phyloP scores from a whole-genome alignment of 1,140 invertebrate species.

The Agrypnia vestita region DNA sequence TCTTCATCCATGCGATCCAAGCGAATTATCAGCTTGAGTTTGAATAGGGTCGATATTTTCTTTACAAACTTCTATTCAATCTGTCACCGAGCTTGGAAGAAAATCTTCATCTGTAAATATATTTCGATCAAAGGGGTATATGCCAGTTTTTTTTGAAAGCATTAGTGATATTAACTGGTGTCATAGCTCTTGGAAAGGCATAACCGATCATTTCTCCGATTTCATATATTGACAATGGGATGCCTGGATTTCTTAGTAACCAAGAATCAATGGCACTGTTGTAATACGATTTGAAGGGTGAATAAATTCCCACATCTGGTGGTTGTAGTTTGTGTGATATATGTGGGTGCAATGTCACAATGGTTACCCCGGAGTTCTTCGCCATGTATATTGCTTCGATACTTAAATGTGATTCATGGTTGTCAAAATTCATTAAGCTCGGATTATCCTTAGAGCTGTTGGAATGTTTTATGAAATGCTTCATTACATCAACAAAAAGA shows the following conservation, averaged over 20 bases:
- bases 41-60: not conserved
- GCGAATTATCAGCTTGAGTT: too few relatives aligned
- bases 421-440: not conserved
- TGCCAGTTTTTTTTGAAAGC: conserved; percentile 1
- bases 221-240: not conserved
- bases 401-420: not conserved
- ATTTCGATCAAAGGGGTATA: not conserved
- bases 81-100: not conserved
- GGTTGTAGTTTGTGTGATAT: not conserved
- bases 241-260: not conserved
- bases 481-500: not conserved
- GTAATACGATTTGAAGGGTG: not conserved
- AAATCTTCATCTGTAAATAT: conserved; percentile 11
- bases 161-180: not conserved
- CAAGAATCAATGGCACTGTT: not conserved
- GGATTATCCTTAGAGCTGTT: not conserved
- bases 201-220: not conserved
- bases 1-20: too few relatives aligned
- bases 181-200: not conserved
- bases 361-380: not conserved
- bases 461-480: not conserved
- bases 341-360: not conserved
- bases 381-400: not conserved
- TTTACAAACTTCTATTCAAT: not conserved
- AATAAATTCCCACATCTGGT: not conserved